A percentile compares a stretch with the other conserved stretches of the same genome.
Conservation (phyloP, 2,113 vertebrate species). For the Danio rerio region DNA sequence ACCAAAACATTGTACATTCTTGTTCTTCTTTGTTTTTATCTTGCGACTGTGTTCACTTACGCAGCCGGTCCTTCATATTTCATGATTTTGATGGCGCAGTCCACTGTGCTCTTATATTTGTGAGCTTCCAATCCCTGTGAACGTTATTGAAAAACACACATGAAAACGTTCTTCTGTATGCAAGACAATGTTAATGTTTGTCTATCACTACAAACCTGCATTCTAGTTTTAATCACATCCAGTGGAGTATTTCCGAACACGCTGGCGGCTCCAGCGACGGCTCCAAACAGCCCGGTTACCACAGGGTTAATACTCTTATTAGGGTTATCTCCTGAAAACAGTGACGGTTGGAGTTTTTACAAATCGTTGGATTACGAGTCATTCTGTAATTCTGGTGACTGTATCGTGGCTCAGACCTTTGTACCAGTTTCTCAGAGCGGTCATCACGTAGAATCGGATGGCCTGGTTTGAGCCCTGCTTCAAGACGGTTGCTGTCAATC, state of each 20-base stretch:
- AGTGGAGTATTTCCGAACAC: slow-evolving; percentile 97
- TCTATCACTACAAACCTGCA: slow-evolving; percentile 84
- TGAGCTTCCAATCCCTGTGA: slow-evolving; percentile 91
- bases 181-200: background rate
- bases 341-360: background rate
- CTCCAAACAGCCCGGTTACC: slow-evolving; percentile 89
- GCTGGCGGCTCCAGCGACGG: slow-evolving; percentile 88
- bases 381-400: background rate
- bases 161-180: background rate
- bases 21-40: no score
- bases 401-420: slow-evolving; percentile 79
- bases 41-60: slow-evolving; percentile 77
- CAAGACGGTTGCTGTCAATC: slow-evolving; percentile 90
- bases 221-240: slow-evolving; percentile 96
- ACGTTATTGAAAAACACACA: slow-evolving; percentile 1
- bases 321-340: slow-evolving; percentile 83
- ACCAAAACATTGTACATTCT: no score
- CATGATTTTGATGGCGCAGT: slow-evolving; percentile 92
- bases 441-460: slow-evolving; percentile 98
- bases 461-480: slow-evolving; percentile 99
- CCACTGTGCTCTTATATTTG: slow-evolving; percentile 91
- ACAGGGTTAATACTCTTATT: slow-evolving; percentile 89
- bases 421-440: slow-evolving; percentile 95
- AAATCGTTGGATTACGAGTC: background rate
- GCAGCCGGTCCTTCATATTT: slow-evolving; percentile 87